Conservation (phyloP, 53 echinoderm and acorn worm genomes). For the Hippasteria phrygiana region DNA sequence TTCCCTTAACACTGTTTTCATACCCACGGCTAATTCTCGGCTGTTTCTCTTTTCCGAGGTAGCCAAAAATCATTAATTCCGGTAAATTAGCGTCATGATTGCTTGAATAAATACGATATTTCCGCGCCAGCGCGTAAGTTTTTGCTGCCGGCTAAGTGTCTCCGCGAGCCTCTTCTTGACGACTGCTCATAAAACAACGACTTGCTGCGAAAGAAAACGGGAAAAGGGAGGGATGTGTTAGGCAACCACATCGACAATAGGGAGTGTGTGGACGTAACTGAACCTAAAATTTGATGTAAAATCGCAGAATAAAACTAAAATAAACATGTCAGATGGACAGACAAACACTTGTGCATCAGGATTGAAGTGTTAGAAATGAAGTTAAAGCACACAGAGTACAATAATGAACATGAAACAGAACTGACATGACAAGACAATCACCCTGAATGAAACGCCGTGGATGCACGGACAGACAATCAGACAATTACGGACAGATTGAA, state of each 20-base stretch:
- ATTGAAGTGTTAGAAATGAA: no score
- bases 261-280: background rate
- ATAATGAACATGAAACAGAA: no score
- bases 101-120: conserved; percentile 50
- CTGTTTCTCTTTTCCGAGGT: conserved; percentile 51
- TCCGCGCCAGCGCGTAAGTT: conserved; percentile 51
- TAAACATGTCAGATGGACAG: no score
- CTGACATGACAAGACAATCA: no score
- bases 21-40: conserved; percentile 54
- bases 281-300: no score
- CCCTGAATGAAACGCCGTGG: no score
- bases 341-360: no score
- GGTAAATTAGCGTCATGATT: conserved; percentile 62
- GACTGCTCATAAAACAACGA: conserved; percentile 44
- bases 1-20: conserved; percentile 63
- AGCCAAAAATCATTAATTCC: conserved; percentile 67
- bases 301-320: no score
- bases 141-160: conserved; percentile 44
- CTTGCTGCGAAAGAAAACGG: background rate
- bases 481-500: no score
- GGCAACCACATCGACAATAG: background rate
- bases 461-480: no score
- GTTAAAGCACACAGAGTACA: no score
- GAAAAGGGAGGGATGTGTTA: background rate
- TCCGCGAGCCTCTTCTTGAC: conserved; percentile 3